These are phyloP conservation scores for Ophonus ardosiacus DNA, from an alignment of 2,888 invertebrate species.

Conservation along the genomic window DNA sequence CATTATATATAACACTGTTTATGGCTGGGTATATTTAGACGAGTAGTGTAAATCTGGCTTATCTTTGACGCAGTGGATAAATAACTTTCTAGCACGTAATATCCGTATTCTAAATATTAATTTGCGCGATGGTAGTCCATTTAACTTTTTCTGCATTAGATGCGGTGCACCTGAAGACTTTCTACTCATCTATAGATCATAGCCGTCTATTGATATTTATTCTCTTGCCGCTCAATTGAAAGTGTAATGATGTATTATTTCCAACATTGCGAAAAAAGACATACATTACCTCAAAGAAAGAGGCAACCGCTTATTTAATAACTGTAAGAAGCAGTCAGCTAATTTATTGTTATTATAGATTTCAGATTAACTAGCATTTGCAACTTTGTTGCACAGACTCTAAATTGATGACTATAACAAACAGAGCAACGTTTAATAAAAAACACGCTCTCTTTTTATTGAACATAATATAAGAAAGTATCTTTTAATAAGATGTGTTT, in stretches of 20 bases:
- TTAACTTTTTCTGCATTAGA: constrained; percentile 27
- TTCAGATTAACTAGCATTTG: background rate
- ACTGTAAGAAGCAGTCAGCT: background rate
- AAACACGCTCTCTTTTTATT: background rate
- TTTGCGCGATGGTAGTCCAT: constrained; percentile 34
- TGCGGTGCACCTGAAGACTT: constrained; percentile 41
- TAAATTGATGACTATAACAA: background rate
- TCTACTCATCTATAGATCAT: constrained; percentile 15
- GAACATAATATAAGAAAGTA: background rate
- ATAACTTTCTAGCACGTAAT: constrained; percentile 40
- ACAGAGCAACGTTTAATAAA: background rate
- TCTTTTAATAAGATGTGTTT: background rate
- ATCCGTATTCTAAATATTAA: constrained; percentile 47
- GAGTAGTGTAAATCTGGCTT: background rate
- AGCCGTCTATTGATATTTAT: constrained; percentile 2
- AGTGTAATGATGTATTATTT: constrained; percentile 32
- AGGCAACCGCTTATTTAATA: background rate
- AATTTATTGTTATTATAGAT: background rate
- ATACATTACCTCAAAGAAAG: background rate
- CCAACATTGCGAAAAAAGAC: constrained; percentile 15
- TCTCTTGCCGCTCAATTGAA: constrained; percentile 34
- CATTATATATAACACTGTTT: background rate
- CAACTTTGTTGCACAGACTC: background rate
- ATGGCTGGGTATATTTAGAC: background rate
- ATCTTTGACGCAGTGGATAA: constrained; percentile 1